Base-by-base conservation (phyloP, 2,797 vertebrate genomes). In the Pogoniulus pusillus region DNA sequence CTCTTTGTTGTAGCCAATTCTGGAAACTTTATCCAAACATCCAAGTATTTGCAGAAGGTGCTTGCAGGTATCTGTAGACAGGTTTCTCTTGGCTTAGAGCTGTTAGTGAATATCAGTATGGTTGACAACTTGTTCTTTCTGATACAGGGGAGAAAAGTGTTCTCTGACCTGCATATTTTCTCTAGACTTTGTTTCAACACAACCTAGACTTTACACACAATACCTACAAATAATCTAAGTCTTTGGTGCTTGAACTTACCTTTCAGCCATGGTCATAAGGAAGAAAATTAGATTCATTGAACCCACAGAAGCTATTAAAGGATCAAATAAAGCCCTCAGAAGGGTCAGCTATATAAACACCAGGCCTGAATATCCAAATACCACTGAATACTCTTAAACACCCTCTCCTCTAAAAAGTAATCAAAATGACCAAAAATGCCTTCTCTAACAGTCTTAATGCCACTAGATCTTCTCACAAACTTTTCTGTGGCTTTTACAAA, bases 181-280 rank as follows among this genome's bases (percentile, higher is more conserved):
- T 73, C 30, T 34, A 6, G 16, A 9, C 62, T 83, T 66, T 53
- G 10, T 78, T 84, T 26, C 27, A 79, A n/a, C 7, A 14, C 1
- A 4, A 14, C 16, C 13, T 82, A 30, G 45, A 58, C 17, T 64
- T 58, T 45, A 45, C 4, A 6, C 32, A 24, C 0, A 0, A 32
- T 22, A 35, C 43, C 84, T 53, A 29, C 32, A 37, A 60, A 41
- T 75, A 43, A 82, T 79, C n/a, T 11, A 65, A 1, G 78, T 69
- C 12, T 51, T 81, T 29, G 51, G 6, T 12, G 9, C 84, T 88
- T 81, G 63, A 65, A 45, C 18, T 82, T 75, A 14, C 3, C 20
- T 74, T 64, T 93, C 58, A 62, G 34, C 74, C 8, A 16, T 51
- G 59, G 66, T 69, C 93, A 78, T 83, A 62, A 74, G 32, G 17